Base-by-base conservation (phyloP, 2,797 vertebrate species). In the Schizothorax lantsangensis region DNA sequence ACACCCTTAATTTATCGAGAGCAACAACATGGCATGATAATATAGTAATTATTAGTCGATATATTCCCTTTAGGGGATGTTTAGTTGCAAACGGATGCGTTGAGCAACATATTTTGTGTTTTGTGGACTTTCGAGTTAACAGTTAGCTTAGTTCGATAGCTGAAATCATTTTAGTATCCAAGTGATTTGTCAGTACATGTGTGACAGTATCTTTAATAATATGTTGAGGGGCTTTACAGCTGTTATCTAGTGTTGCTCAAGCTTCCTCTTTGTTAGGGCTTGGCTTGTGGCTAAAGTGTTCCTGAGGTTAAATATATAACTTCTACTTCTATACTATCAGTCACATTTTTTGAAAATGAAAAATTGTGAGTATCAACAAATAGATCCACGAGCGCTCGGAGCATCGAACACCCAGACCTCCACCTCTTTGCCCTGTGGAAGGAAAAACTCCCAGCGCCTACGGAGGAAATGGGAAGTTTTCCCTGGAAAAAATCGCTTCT, bases 351-450 rank as follows among this genome's bases (percentile, higher is more conserved):
- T 72, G 49, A 91, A 75, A 89, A 98, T 98, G 97, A 98, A 97
- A 95, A 97, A 96, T 88, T 98, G 97, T 93, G 97, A 97, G 93
- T 98, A 98, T 94, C 97, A 97, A 93, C 96, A 98, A 94, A 98
- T 98, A 83, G 96, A 97, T 86, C 97, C 97, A 45, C 93, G 95
- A 90, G 93, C 96, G 45, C 94, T 96, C 11, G 83, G 91, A 1
- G 92, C 94, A 79, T 88, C 92, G 6, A 62, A 89, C 5, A 91
- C 88, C 19, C 93, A 91, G 14, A 87, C 91, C 74, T 91, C 94
- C 84, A 90, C 90, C 1, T 90, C 91, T 2, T 91, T 91, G 54
- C 84, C 84, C 52, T 92, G 90, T 88, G 40, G 87, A 83, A 93
- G 90, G 68, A 91, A 91, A 81, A 92, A 86, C 30, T 86, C 26